phyloP scores from a whole-genome alignment of 2,113 vertebrate genomes.

The Stictonetta naevosa region DNA sequence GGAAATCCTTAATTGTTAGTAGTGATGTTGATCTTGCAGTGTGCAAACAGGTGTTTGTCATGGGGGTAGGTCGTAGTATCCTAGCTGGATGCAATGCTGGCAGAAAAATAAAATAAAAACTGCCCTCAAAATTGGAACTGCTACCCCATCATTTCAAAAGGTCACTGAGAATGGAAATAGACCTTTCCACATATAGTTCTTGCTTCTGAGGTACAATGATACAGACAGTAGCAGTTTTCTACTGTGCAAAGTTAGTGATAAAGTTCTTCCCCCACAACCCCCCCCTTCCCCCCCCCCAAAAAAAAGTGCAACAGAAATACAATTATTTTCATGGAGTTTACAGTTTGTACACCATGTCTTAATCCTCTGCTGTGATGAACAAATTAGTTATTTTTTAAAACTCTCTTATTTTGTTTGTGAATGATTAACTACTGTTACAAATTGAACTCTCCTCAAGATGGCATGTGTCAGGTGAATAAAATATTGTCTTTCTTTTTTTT shows the following conservation, averaged over 20 bases:
- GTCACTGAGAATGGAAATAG: neutral
- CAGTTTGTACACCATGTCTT: neutral
- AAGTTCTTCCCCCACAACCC: neutral
- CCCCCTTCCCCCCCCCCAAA: neutral
- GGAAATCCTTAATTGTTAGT: accelerated
- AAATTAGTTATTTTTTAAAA: constrained; percentile 32
- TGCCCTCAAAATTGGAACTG: neutral
- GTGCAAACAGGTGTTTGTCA: neutral
- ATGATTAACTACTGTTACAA: constrained; percentile 56
- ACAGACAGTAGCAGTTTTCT: neutral
- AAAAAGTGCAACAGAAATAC: neutral
- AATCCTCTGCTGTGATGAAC: neutral
- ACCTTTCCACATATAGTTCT: neutral
- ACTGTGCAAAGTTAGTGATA: neutral
- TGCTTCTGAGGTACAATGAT: neutral
- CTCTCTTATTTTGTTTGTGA: neutral
- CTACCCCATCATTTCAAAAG: neutral
- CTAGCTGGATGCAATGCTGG: neutral
- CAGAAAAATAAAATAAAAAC: neutral
- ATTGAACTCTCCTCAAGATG: constrained; percentile 10
- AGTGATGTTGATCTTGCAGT: accelerated
- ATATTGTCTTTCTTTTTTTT: constrained; percentile 16
- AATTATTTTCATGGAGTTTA: neutral
- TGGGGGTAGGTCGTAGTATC: neutral
- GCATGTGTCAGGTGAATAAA: neutral